Conservation (phyloP, 2,113 vertebrate species). For the Rhagologus leucostigma region DNA sequence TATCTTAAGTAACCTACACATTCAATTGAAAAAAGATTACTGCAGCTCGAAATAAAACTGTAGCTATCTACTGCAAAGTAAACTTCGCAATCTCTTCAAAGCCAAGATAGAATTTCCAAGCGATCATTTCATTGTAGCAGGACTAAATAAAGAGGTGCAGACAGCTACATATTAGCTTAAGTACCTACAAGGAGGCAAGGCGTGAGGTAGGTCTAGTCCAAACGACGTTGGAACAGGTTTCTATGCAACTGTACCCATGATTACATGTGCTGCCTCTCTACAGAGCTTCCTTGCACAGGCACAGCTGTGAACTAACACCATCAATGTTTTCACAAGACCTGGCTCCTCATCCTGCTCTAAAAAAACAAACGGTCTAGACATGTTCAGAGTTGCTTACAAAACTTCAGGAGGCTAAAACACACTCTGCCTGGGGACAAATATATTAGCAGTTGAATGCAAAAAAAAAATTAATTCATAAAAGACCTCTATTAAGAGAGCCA, state of each 20-base stretch:
- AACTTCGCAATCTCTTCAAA: neutral
- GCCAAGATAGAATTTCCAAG: neutral
- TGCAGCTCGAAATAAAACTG: neutral
- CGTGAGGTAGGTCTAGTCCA: neutral
- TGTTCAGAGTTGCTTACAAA: neutral
- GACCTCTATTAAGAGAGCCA: neutral
- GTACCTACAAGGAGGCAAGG: neutral
- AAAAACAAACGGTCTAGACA: neutral
- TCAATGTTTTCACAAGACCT: neutral
- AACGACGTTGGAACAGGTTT: neutral
- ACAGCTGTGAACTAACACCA: fast-evolving
- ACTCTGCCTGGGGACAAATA: neutral
- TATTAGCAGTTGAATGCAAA: neutral
- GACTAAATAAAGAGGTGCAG: neutral
- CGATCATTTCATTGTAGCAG: neutral
- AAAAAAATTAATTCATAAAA: neutral
- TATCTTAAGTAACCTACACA: neutral
- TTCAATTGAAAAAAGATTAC: neutral
- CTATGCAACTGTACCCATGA: neutral
- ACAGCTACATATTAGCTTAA: neutral
- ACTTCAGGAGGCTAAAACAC: neutral
- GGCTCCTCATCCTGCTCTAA: neutral
- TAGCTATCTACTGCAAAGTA: neutral
- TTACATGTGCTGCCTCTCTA: neutral
- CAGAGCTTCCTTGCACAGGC: neutral